Conservation (phyloP, 2,797 vertebrate species). For the Merluccius polli region DNA sequence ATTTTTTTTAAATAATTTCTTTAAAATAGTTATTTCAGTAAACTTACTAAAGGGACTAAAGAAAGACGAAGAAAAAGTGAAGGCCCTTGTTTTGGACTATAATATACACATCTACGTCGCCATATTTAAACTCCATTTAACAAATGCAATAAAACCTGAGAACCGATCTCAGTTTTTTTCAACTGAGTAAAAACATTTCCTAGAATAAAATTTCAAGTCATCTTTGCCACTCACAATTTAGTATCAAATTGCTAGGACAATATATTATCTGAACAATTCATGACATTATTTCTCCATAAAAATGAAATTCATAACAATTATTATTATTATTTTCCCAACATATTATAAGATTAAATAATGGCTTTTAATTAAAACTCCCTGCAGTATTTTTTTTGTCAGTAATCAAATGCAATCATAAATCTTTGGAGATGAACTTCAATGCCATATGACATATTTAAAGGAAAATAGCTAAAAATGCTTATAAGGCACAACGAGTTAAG, state of each 20-base stretch:
- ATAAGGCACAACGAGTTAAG: conserved; percentile 13
- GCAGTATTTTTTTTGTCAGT: conserved; percentile 7
- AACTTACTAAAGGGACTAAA: conserved; percentile 4
- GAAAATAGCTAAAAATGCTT: conserved; percentile 24
- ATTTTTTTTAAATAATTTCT: background rate
- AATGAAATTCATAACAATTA: background rate
- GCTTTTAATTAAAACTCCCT: background rate
- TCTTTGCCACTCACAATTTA: conserved; percentile 30
- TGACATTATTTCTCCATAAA: conserved; percentile 5
- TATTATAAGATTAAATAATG: conserved; percentile 11
- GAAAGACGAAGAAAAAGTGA: conserved; percentile 18
- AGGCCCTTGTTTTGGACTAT: background rate
- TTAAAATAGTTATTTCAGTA: conserved; percentile 1
- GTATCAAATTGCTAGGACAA: conserved; percentile 6
- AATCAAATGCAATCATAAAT: conserved; percentile 15
- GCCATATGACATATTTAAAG: conserved; percentile 13
- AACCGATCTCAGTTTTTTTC: conserved; percentile 44
- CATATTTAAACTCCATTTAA: conserved; percentile 20
- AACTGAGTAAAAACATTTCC: conserved; percentile 46
- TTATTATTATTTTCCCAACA: background rate
- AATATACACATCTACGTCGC: conserved; percentile 23
- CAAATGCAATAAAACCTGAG: conserved; percentile 62
- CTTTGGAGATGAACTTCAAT: conserved; percentile 6
- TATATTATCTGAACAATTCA: conserved; percentile 21
- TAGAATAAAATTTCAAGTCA: conserved; percentile 48